Evolutionary conservation across 2,888 invertebrate genomes (phyloP), one percentile per base, ranked within the genome.

Genomic region (Cryptophagus acutangulus): DNA sequence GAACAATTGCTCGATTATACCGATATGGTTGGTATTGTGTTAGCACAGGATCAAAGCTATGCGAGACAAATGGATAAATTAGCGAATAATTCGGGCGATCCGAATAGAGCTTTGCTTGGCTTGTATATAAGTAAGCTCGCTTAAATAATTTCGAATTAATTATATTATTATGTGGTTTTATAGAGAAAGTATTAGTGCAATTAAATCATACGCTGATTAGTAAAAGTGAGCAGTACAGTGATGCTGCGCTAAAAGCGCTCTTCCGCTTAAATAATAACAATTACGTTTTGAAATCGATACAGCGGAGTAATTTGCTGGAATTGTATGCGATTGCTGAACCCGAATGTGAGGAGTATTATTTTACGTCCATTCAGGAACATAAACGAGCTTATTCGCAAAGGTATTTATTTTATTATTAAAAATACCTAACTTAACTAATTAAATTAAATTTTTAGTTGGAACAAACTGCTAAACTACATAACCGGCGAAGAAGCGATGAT

Each of bases 181-280:
- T 65, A 90, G 90, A 88, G 58, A 87, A 89, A 72, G 89, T 92
- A 14, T 68, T 96, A 45, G 89, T 91, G 3, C 91, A 94, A 55
- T 71, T 96, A 38, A 94, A 93, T 64, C 75, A 91, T 52, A 89
- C 92, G 5, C 75, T 96, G 18, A 80, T 89, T 45, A 92, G 82
- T 65, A 91, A 93, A 71, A 90, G 92, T 65, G 93, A 95, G 59
- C 84, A 88, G 44, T 96, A 96, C 62, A 82, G 81, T 25, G 95
- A 95, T 63, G 72, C 76, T 29, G 89, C 89, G 2, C 75, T 95
- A 10, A 85, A 87, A 57, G 87, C 92, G 4, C 79, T 95, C 38
- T 96, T 96, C 63, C 79, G 93, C 44, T 73, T 96, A 29, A 97
- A 97, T 70, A 97, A 97, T 67, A 91, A 89, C 51, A 85, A 94